Percentiles rank a stretch among this genome's conserved stretches.
Conservation (phyloP, 2,888 invertebrate genomes). For the Cylindroiulus punctatus region DNA sequence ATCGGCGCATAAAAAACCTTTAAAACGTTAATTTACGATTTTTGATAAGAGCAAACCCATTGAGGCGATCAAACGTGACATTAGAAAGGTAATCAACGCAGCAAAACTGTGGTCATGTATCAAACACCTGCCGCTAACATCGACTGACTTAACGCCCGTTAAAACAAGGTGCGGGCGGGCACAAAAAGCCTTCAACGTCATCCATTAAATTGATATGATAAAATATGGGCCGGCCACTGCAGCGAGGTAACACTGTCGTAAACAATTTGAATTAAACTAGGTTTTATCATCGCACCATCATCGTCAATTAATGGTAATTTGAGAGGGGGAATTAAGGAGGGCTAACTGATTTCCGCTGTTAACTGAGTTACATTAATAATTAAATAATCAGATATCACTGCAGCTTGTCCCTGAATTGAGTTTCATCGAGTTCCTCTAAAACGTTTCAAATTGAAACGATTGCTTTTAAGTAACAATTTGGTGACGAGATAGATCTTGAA, state of each 20-base stretch:
- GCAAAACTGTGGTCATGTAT: constrained; percentile 6
- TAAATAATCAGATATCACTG: too few species aligned
- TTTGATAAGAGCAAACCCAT: background rate
- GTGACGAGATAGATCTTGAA: too few species aligned
- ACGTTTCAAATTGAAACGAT: too few species aligned
- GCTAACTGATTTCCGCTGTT: too few species aligned
- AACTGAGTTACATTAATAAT: too few species aligned
- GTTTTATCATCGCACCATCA: too few species aligned
- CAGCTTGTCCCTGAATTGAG: too few species aligned
- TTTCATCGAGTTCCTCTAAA: too few species aligned
- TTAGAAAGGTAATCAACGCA: constrained; percentile 31
- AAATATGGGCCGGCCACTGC: background rate
- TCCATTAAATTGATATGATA: background rate
- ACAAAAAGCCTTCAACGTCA: background rate
- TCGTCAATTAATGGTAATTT: too few species aligned
- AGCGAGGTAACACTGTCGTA: background rate
- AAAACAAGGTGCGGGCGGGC: background rate
- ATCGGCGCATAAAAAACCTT: constrained; percentile 44
- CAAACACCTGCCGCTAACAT: constrained; percentile 35
- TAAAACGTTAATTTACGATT: constrained; percentile 38
- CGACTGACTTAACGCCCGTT: constrained; percentile 14
- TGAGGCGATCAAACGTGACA: constrained; percentile 37
- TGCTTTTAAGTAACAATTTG: too few species aligned
- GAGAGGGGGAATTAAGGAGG: too few species aligned
- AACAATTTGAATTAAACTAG: background rate